phyloP scores from a whole-genome alignment of 2,888 invertebrate genomes.

The Theodoxus fluviatilis region DNA sequence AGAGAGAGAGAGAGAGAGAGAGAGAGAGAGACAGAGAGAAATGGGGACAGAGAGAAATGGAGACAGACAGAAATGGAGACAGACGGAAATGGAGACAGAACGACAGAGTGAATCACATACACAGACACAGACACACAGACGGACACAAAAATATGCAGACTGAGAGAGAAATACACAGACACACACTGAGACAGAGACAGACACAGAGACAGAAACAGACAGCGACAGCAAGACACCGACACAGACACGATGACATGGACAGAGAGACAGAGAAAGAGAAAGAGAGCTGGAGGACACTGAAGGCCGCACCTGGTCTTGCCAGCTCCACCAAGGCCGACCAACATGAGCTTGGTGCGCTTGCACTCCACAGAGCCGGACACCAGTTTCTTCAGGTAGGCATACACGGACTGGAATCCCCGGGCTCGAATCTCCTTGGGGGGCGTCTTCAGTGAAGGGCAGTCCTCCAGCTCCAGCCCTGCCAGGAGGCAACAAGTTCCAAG shows the following conservation, averaged over 20 bases:
- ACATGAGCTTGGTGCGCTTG: slow-evolving; percentile 62
- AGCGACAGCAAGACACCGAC: neutral
- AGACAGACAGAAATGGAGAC: no score
- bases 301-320: slow-evolving; percentile 59
- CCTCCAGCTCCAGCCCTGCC: slow-evolving; percentile 50
- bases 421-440: slow-evolving; percentile 62
- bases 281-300: no score
- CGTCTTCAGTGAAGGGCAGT: slow-evolving; percentile 58
- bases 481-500: neutral
- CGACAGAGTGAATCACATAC: no score
- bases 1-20: no score
- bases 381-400: slow-evolving; percentile 60
- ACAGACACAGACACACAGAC: no score
- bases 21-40: no score
- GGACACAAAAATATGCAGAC: no score
- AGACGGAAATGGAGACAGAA: no score
- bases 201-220: slow-evolving; percentile 15
- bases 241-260: neutral
- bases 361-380: slow-evolving; percentile 58
- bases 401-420: slow-evolving; percentile 55
- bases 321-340: slow-evolving; percentile 64
- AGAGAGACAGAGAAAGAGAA: no score
- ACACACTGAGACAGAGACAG: neutral
- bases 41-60: no score
- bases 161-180: slow-evolving; percentile 9